Evolutionary conservation across 1,140 invertebrate genomes (phyloP).

Genomic region (Rhagoletis zephyria): DNA sequence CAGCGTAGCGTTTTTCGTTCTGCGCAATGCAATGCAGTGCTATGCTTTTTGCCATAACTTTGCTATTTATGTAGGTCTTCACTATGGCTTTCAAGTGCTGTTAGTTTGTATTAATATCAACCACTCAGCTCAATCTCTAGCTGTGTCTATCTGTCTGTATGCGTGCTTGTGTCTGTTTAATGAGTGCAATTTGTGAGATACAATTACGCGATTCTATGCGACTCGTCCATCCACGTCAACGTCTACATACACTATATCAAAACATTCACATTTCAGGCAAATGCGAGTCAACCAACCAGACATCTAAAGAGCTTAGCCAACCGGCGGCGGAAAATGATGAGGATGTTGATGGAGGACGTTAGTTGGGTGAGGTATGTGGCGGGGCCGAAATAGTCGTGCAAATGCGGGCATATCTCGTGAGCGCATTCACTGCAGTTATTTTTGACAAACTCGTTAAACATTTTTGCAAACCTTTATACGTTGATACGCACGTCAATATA

Average conservation of each 20-base stretch:
- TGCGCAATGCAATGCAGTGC: background rate
- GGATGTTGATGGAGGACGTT: background rate
- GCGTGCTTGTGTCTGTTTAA: conserved; percentile 16
- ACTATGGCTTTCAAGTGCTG: conserved; percentile 36
- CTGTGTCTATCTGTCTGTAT: background rate
- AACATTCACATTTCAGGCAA: conserved; percentile 22
- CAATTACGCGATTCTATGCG: conserved; percentile 37
- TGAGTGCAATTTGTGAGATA: conserved; percentile 48
- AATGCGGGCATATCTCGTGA: background rate
- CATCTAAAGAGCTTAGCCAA: background rate
- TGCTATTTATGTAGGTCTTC: conserved; percentile 43
- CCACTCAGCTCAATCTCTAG: background rate
- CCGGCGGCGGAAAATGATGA: background rate
- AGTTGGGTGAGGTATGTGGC: no score
- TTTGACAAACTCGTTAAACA: background rate
- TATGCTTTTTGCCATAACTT: background rate
- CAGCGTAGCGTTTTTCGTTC: background rate
- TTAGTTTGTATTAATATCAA: background rate
- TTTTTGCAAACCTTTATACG: background rate
- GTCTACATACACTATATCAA: background rate
- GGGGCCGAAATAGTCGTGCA: no score
- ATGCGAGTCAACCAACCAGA: conserved; percentile 4
- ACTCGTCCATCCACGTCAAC: conserved; percentile 26
- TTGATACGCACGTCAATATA: background rate
- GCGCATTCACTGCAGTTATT: conserved; percentile 11